Base-by-base conservation (phyloP, 2,888 invertebrate genomes). In the Ophraella communa region DNA sequence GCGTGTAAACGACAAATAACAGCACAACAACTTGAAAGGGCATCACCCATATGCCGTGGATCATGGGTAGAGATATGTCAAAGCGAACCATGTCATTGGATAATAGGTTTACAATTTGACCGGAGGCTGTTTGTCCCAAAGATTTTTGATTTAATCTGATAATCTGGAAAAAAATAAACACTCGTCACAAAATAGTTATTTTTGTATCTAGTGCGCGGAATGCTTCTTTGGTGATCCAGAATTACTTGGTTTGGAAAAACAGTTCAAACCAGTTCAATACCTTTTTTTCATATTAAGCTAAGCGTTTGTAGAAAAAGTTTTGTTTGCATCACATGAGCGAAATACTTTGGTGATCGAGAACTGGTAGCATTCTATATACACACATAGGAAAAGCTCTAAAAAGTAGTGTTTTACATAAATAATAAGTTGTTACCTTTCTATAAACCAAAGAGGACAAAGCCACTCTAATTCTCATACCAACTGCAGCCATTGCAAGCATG, bases 21-120 rank as follows among this genome's bases (percentile, higher is more conserved):
- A 88, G 85, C 20, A 91, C 85, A 0, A 87, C 83, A 2, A 89
- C 87, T 76, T 92, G 89, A 17, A 93, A 83, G 0, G 94, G 94
- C 81, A 91, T 89, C 59, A 93, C 87, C 92, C 93, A 92, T 35
- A 93, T 77, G 77, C 89, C 92, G 80, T 93, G 91, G 8, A 58
- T 35, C 11, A 93, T 80, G 74, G 88, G 87, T 39, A 89, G 72
- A 20, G 89, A 85, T 79, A 89, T 80, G 77, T 94, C 94, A 78
- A 94, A 93, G 65, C 93, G 86, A 72, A 88, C 89, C 1, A 94
- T 92, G 77, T 95, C 95, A 75, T 94, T 94, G 0, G 94, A 92
- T 82, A 95, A 84, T 57, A 95, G 80, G 79, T 94, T 94, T 51
- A 94, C 88, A 70, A 95, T 88, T 81, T 93, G 90, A 0, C 94